These are phyloP conservation scores for Dioctria linearis DNA, from an alignment of 2,888 invertebrate genomes.

Conservation along the genomic window DNA sequence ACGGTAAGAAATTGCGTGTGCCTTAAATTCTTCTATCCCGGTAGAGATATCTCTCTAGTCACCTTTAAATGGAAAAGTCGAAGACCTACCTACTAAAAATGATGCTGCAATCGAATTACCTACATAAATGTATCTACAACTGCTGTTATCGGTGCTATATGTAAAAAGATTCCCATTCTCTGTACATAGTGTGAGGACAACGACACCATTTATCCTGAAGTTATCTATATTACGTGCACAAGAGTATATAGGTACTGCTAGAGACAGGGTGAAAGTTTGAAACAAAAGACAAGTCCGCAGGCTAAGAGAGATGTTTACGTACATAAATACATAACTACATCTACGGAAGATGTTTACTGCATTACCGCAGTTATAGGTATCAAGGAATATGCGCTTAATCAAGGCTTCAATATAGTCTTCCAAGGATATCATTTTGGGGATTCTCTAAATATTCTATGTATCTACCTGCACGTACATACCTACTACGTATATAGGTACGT, in stretches of 20 bases:
- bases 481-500: too few species aligned
- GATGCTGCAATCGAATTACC: background rate
- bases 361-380: background rate
- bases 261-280: conserved; percentile 6
- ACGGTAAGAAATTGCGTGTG: too few species aligned
- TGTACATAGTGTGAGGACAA: too few species aligned
- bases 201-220: too few species aligned
- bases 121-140: background rate
- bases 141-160: background rate
- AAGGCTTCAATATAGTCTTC: conserved; percentile 22
- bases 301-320: conserved; percentile 30
- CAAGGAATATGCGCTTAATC: conserved; percentile 47
- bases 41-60: too few species aligned
- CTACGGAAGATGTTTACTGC: conserved; percentile 27
- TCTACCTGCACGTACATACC: background rate
- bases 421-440: conserved; percentile 50
- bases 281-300: conserved; percentile 31
- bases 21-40: too few species aligned
- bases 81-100: too few species aligned
- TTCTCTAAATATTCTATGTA: too few species aligned
- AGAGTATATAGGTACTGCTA: background rate
- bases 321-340: background rate
- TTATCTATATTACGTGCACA: too few species aligned
- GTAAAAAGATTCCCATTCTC: too few species aligned
- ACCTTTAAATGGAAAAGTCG: too few species aligned